These are phyloP conservation scores for Alethe castanea DNA, from an alignment of 2,113 vertebrate genomes.

Conservation along the genomic window DNA sequence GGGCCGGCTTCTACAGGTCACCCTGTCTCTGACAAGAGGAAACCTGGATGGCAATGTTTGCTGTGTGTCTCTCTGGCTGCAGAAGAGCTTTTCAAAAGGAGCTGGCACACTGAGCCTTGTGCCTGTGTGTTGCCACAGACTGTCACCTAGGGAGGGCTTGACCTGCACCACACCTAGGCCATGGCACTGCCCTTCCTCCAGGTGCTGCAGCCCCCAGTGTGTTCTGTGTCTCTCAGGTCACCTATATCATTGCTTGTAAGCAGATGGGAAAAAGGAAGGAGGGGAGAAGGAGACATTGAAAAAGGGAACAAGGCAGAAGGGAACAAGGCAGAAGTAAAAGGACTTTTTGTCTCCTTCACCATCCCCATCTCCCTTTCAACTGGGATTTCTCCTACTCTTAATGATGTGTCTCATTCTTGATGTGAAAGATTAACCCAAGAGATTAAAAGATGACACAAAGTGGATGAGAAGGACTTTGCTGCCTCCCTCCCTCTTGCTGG, in stretches of 20 bases:
- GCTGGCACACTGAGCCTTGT: not conserved
- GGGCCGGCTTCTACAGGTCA: not conserved
- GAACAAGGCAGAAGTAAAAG: not conserved
- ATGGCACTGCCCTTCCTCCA: not conserved
- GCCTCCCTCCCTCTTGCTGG: not conserved
- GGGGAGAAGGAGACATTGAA: not conserved
- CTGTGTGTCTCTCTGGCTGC: not conserved
- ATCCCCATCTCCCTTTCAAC: not conserved
- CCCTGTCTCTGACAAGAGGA: not conserved
- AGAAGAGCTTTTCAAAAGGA: not conserved
- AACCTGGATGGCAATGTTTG: not conserved
- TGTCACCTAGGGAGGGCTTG: not conserved
- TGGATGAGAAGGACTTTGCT: slow-evolving; percentile 50
- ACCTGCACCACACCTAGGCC: not conserved
- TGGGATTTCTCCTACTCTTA: not conserved
- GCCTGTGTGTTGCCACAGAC: fast-evolving
- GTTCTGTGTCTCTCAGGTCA: not conserved
- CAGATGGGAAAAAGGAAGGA: not conserved
- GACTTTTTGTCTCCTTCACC: not conserved
- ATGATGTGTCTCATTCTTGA: slow-evolving; percentile 33
- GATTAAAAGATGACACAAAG: slow-evolving; percentile 71
- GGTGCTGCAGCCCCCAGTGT: not conserved
- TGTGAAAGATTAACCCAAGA: slow-evolving; percentile 57
- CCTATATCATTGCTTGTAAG: not conserved
- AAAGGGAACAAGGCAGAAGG: not conserved